These are phyloP conservation scores for Noctilio leporinus DNA, from an alignment of 2,113 vertebrate species.

Conservation along the genomic window DNA sequence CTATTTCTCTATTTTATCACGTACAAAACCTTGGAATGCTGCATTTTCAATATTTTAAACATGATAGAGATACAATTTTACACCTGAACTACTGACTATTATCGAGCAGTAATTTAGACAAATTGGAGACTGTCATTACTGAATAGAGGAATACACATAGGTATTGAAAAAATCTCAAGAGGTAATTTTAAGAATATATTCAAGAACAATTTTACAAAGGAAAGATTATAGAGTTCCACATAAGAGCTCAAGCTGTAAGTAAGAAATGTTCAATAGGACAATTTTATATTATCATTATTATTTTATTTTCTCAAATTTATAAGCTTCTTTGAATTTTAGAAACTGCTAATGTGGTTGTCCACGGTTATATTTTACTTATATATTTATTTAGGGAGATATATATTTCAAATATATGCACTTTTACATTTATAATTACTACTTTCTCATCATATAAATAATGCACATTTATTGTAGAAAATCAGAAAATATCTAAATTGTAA, in stretches of 20 bases:
- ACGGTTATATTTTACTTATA: background rate
- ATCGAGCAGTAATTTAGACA: background rate
- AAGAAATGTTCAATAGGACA: background rate
- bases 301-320: background rate
- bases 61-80: background rate
- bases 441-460: background rate
- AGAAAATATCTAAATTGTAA: background rate
- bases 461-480: background rate
- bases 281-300: background rate
- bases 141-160: background rate
- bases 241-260: background rate
- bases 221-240: background rate
- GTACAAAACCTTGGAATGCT: background rate
- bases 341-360: background rate
- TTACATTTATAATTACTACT: background rate
- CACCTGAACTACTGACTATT: background rate
- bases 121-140: background rate
- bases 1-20: background rate
- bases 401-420: background rate
- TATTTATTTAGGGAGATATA: background rate
- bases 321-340: background rate
- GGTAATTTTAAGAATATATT: background rate
- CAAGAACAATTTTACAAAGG: background rate
- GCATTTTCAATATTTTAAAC: background rate
- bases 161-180: background rate